These are phyloP conservation scores for Corvus hawaiiensis DNA, from an alignment of 2,113 vertebrate species.

Conservation along the genomic window DNA sequence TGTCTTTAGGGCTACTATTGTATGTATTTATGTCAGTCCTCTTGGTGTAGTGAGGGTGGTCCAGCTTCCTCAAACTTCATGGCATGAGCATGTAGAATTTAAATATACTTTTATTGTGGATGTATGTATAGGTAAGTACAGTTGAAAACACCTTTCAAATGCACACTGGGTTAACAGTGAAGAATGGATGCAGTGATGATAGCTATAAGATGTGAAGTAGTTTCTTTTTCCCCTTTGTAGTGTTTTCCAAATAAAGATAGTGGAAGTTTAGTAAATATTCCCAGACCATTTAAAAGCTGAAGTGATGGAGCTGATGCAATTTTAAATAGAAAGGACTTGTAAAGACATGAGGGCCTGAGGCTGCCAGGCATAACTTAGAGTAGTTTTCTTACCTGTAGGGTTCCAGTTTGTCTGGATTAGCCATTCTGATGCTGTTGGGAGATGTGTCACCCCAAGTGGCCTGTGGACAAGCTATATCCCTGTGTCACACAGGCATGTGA, in stretches of 20 bases:
- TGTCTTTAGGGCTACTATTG: background rate
- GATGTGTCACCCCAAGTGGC: constrained; percentile 45
- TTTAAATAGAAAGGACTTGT: constrained; percentile 66
- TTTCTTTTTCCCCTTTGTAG: constrained; percentile 47
- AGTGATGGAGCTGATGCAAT: constrained; percentile 70
- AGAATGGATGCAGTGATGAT: constrained; percentile 24
- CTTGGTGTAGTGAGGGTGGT: background rate
- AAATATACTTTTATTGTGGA: background rate
- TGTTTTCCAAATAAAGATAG: constrained; percentile 70
- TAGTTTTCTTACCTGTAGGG: constrained; percentile 55
- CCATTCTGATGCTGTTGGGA: constrained; percentile 35
- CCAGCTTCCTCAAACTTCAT: background rate
- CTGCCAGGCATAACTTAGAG: constrained; percentile 66
- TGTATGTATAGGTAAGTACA: background rate
- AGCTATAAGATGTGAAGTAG: background rate
- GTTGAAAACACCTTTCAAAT: background rate
- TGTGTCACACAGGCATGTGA: background rate
- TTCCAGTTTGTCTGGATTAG: constrained; percentile 38
- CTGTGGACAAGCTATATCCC: background rate
- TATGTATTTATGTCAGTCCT: background rate
- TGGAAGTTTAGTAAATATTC: constrained; percentile 65
- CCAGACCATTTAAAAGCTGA: constrained; percentile 69
- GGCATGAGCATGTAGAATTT: background rate
- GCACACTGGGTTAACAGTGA: background rate
- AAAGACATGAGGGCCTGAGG: constrained; percentile 53